phyloP scores from a whole-genome alignment of 1,140 invertebrate genomes.

The Hirudo medicinalis region DNA sequence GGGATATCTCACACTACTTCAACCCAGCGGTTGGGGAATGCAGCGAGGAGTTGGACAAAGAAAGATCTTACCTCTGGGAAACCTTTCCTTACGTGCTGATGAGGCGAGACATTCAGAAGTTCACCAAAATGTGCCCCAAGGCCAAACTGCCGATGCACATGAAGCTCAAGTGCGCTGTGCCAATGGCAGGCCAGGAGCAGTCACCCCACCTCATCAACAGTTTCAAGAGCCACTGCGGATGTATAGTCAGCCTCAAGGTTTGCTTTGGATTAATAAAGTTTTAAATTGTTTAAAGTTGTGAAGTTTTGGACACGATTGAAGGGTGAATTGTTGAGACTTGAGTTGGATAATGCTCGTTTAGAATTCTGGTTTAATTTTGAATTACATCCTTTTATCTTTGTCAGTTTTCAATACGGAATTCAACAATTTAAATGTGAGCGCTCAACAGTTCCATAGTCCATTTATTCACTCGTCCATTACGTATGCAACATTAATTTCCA shows the following conservation, averaged over 20 bases:
- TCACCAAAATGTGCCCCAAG: background rate
- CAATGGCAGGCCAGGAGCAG: background rate
- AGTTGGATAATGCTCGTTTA: no score
- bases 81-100: conserved; percentile 15
- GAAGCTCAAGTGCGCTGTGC: conserved; percentile 5
- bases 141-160: conserved; percentile 14
- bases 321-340: no score
- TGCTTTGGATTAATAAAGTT: background rate
- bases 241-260: conserved; percentile 11
- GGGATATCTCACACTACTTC: conserved; percentile 18
- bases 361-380: no score
- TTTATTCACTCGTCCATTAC: background rate
- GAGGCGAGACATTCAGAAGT: background rate
- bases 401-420: no score
- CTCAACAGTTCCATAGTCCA: background rate
- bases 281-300: no score
- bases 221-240: conserved; percentile 15
- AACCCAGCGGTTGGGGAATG: conserved; percentile 1
- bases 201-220: conserved; percentile 19
- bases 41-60: background rate
- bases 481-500: no score
- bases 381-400: no score
- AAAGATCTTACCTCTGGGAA: conserved; percentile 11
- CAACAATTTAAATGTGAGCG: no score
- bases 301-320: no score